Base-by-base conservation (phyloP, 2,888 invertebrate species). In the Ophion slaviceki region DNA sequence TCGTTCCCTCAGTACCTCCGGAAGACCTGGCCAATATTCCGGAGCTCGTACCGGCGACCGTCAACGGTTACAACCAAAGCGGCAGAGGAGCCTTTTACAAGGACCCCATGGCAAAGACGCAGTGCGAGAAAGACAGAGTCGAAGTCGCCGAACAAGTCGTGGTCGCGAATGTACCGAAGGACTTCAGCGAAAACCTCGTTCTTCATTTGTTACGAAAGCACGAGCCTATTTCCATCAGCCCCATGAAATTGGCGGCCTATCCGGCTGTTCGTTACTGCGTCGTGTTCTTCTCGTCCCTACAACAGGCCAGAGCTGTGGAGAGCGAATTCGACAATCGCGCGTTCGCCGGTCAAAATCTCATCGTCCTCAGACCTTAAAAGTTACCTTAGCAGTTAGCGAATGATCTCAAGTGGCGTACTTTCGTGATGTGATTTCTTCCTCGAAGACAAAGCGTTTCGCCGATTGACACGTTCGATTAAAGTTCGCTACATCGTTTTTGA, bases 151-250 rank as follows among this genome's bases (percentile, higher is more conserved):
- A 88, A 71, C 91, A 92, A 84, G 72, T 93, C 17, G 88, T 93
- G n/a, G 89, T 93, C 2, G 92, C 91, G 5, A 93, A 93, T 79
- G 86, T 93, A 67, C 90, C 88, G 68, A 47, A 75, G 0, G 78
- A 85, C 4, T 90, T 82, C 76, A 88, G 89, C 0, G 17, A 87
- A 24, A 82, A 90, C 20, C 92, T 90, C 11, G 90, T 93, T 40
- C 81, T 92, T 6, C 90, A 92, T 86, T 86, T 93, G 8, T 78
- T 93, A 3, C 87, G 91, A 28, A 88, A 89, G 17, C 89, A 88
- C 79, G 80, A 91, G 10, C 92, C 93, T 0, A 87, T 93, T 68
- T 85, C 90, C 2, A 87, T 90, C 2, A 90, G 90, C 0, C 5
- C 84, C 1, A 90, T 92, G 17, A 88, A 87, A 57, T 66, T 57